Evolutionary conservation across 2,113 vertebrate species (phyloP), one percentile per base, ranked within the genome.

Genomic region (Todiramphus saurophagus): DNA sequence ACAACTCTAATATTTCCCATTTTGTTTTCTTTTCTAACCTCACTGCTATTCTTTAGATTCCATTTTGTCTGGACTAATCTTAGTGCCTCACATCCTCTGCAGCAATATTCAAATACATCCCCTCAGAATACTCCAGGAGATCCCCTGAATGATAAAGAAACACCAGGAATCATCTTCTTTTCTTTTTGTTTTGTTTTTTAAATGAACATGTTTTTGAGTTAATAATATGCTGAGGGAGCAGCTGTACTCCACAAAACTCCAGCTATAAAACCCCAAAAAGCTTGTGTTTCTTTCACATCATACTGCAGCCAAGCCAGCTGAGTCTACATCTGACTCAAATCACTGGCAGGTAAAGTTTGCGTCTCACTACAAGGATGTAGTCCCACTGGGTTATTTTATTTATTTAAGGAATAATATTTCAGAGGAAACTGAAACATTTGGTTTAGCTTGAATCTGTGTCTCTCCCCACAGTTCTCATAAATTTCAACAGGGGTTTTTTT

Each of bases 321-420:
- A 96, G 86, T 51, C 87, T 87, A 96, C 95, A 97, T 97, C 96
- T 97, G 93, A 79, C 96, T 96, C 95, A 87, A 94, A 94, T 97
- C 92, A 96, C 91, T 94, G 90, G 94, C 95, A 96, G 93, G 94
- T 95, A 97, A 91, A 93, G 75, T 76, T 90, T 95, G 92, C 64
- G 59, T 91, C 89, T 92, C 68, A 2, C 91, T 95, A 87, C 79
- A 43, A 94, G 75, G 96, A 96, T 89, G 72, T 69, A 89, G 60
- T 94, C 96, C 95, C 96, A 90, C 73, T 66, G 86, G 90, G 90
- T 96, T 93, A 81, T 95, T 95, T 95, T 96, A 94, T 97, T 96
- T 97, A 90, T 96, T 62, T 83, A 86, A 94, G 64, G 64, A 43
- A 43, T 43, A 43, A 43, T 43, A 43, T 43, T 43, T 43, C 86